Conservation (phyloP, 2,888 invertebrate species). For the Sthenelais limicola region DNA sequence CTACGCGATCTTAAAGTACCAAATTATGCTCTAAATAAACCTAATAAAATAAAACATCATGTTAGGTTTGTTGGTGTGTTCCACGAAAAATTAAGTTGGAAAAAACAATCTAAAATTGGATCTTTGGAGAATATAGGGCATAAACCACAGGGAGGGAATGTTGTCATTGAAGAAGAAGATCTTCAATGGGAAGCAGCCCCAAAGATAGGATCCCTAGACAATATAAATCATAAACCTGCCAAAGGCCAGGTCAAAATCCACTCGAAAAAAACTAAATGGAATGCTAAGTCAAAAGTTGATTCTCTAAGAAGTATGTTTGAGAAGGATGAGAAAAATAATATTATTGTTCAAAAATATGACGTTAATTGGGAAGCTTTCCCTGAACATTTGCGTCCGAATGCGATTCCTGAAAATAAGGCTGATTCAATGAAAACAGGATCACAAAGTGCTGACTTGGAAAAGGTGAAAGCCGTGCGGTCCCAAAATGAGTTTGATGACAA, state of each 20-base stretch:
- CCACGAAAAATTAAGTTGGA: slow-evolving; percentile 31
- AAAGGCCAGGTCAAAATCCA: slow-evolving; percentile 86
- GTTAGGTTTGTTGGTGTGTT: neutral
- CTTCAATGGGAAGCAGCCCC: slow-evolving; percentile 73
- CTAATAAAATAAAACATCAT: neutral
- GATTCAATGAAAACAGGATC: no score
- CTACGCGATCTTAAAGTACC: slow-evolving; percentile 16
- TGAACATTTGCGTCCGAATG: slow-evolving; percentile 17
- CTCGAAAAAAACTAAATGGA: slow-evolving; percentile 80
- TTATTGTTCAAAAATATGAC: slow-evolving; percentile 12
- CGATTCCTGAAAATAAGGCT: no score
- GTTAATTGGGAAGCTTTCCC: slow-evolving; percentile 16
- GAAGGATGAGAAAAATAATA: neutral
- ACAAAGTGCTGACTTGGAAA: no score
- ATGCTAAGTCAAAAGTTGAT: slow-evolving; percentile 7
- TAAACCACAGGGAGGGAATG: slow-evolving; percentile 28
- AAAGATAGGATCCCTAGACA: slow-evolving; percentile 93
- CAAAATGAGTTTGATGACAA: no score
- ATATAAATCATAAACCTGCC: slow-evolving; percentile 89
- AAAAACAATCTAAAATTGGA: slow-evolving; percentile 31
- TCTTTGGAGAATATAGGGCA: slow-evolving; percentile 20
- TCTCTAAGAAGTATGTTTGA: slow-evolving; percentile 18
- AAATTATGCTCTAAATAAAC: neutral
- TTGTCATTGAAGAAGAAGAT: slow-evolving; percentile 16
- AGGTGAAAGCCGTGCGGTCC: no score